Evolutionary conservation across 2,888 invertebrate species (phyloP).

Genomic region (Trachelus troglodyta): DNA sequence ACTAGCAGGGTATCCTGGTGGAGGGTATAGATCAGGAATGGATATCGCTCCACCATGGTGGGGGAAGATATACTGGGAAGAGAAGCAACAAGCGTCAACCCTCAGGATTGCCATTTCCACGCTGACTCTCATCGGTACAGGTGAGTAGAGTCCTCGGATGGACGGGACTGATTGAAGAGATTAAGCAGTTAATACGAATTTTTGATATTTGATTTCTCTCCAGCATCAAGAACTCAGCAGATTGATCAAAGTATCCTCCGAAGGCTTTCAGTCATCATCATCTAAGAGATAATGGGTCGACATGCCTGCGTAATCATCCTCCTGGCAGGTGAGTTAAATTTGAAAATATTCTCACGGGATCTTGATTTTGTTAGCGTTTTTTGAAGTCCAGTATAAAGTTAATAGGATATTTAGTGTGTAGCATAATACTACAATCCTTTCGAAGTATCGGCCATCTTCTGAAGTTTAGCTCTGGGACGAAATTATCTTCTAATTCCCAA

Average conservation of each 20-base stretch:
- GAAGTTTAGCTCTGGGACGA: not conserved
- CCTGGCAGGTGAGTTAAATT: slow-evolving; percentile 42
- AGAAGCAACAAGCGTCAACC: slow-evolving; percentile 33
- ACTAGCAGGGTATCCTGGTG: not conserved
- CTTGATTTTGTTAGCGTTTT: slow-evolving; percentile 8
- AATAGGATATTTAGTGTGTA: not conserved
- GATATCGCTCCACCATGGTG: slow-evolving; percentile 22
- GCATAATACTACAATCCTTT: not conserved
- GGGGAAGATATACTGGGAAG: slow-evolving; percentile 35
- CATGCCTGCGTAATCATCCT: slow-evolving; percentile 41
- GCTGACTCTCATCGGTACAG: slow-evolving; percentile 36
- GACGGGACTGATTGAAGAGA: not conserved
- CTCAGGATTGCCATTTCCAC: slow-evolving; percentile 44
- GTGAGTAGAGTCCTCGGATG: slow-evolving; percentile 30
- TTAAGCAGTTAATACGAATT: not conserved
- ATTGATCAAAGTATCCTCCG: not conserved
- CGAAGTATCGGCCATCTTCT: not conserved
- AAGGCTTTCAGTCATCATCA: not conserved
- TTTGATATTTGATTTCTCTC: not conserved
- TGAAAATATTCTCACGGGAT: not conserved
- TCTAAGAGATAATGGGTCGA: slow-evolving; percentile 12
- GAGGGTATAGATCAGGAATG: not conserved
- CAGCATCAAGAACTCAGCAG: not conserved
- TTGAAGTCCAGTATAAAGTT: not conserved
- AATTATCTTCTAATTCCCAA: not conserved